These are phyloP conservation scores for Paedocypris micromegethes DNA, from an alignment of 2,797 vertebrate species.

Conservation along the genomic window DNA sequence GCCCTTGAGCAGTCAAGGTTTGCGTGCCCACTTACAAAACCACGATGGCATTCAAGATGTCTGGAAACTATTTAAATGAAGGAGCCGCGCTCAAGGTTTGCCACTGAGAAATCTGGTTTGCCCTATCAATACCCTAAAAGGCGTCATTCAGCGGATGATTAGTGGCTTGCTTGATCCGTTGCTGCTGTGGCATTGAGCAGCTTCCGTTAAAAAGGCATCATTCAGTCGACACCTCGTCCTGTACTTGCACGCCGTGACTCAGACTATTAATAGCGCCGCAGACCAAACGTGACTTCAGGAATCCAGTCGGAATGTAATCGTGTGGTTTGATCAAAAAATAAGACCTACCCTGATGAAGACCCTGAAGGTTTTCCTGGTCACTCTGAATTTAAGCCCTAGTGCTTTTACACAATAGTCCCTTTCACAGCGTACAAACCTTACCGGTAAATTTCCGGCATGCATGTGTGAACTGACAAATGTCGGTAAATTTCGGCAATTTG, in stretches of 20 bases:
- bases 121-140: constrained; percentile 3
- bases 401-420: no score
- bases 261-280: constrained; percentile 61
- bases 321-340: no score
- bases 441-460: no score
- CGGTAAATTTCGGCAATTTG: no score
- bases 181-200: constrained; percentile 8
- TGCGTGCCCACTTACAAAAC: not conserved
- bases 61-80: constrained; percentile 4
- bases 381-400: no score
- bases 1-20: no score
- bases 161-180: constrained; percentile 1
- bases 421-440: no score
- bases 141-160: constrained; percentile 9
- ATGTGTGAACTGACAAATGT: no score
- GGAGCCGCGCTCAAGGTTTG: not conserved
- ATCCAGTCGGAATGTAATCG: constrained; percentile 45
- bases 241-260: constrained; percentile 42
- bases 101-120: constrained; percentile 1
- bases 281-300: constrained; percentile 46
- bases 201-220: constrained; percentile 10
- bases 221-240: constrained; percentile 4
- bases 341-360: no score
- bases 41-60: not conserved
- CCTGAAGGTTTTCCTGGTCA: no score